Base-by-base conservation (phyloP, 2,888 invertebrate genomes). In the Eupsilia transversa region DNA sequence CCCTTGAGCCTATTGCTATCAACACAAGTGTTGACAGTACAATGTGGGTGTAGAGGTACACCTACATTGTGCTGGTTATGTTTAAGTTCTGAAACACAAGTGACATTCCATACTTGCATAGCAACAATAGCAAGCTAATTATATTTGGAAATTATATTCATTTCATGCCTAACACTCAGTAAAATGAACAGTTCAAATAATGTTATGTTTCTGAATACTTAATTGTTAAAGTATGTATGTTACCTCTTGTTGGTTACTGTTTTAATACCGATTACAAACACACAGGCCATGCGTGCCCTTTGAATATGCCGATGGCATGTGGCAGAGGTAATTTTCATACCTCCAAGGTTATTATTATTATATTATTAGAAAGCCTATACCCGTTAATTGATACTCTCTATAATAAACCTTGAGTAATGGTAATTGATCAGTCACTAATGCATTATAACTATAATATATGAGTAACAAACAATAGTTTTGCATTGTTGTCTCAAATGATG, bases 401-500 rank as follows among this genome's bases (percentile, higher is more conserved):
- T 30, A 56, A 27, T 46, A 46, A 23, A 20, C 27, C 41, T 14
- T 3, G 2, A 59, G 27, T n/a, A 52, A 41, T 14, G 5, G n/a
- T 64, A 0, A 52, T 35, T 56, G 5, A 33, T 38, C 14, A 27
- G n/a, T 46, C 14, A 56, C 20, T 4, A 23, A n/a, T n/a, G n/a
- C n/a, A 38, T 38, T 3, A 20, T 4, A 17, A 49, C 17, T 33
- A 46, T 64, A 38, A 46, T 46, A 27, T 35, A 35, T 14, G 20
- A 49, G 14, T 5, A 49, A 20, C 23, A 54, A 20, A 49, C 30
- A 33, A 41, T 46, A 72, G 61, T 63, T 49, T 12, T 60, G 33
- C 52, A 64, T 66, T 72, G 17, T 78, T 72, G 49, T 54, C 30
- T 60, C 57, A 66, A 78, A 57, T 80, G 65, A 69, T 69, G 72